phyloP scores from a whole-genome alignment of 2,888 invertebrate species.

The Monochamus alternatus region DNA sequence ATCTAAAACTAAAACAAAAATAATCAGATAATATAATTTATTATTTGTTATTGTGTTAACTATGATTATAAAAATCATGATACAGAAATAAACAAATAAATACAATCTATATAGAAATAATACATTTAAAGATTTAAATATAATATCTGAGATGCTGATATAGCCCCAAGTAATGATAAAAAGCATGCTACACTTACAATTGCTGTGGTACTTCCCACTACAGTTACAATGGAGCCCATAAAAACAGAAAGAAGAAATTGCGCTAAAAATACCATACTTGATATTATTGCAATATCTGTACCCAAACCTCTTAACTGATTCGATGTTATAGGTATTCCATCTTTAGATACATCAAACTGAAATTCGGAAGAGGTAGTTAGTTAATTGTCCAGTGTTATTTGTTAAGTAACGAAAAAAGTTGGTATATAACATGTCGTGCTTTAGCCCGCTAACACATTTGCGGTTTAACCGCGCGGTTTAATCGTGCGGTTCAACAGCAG shows the following conservation, averaged over 20 bases:
- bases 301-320: constrained; percentile 89
- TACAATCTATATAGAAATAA: too few species aligned
- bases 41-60: too few species aligned
- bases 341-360: constrained; percentile 76
- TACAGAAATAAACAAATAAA: too few species aligned
- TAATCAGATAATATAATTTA: too few species aligned
- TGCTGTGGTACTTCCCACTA: constrained; percentile 88
- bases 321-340: constrained; percentile 74
- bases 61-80: too few species aligned
- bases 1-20: too few species aligned
- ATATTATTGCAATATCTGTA: constrained; percentile 95
- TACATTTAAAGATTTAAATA: constrained; percentile 85
- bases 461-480: too few species aligned
- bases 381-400: not conserved
- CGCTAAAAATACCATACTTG: constrained; percentile 95
- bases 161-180: constrained; percentile 88
- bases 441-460: too few species aligned
- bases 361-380: not conserved
- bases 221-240: constrained; percentile 88
- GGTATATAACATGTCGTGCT: too few species aligned
- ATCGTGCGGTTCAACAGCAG: too few species aligned
- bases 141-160: constrained; percentile 89
- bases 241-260: constrained; percentile 92
- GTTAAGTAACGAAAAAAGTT: too few species aligned
- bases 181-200: constrained; percentile 90